These are phyloP conservation scores for Aporophyla lueneburgensis DNA, from an alignment of 2,888 invertebrate genomes.

Conservation along the genomic window DNA sequence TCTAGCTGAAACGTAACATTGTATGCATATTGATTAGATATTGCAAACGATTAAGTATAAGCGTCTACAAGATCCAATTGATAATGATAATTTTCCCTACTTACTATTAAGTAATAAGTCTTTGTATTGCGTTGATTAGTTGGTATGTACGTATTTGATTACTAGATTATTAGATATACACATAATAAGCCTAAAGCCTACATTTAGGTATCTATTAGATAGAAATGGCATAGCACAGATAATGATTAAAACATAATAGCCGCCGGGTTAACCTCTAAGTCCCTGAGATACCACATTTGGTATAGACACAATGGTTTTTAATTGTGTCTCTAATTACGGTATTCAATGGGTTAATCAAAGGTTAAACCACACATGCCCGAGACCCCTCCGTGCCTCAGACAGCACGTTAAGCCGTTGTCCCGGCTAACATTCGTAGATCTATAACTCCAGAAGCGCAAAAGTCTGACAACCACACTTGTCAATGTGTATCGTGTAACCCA, in stretches of 20 bases:
- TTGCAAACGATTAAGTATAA: neutral
- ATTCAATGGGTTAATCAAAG: neutral
- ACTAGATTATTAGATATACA: neutral
- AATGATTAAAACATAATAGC: neutral
- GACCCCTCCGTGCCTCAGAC: neutral
- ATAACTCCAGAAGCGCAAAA: neutral
- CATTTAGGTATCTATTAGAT: neutral
- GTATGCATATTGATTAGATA: slow-evolving; percentile 11
- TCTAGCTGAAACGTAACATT: neutral
- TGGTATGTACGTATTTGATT: neutral
- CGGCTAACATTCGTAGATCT: neutral
- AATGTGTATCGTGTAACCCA: neutral
- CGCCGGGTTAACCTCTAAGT: too few species aligned
- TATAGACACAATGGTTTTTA: too few species aligned
- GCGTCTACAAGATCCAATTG: slow-evolving; percentile 6
- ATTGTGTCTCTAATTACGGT: too few species aligned
- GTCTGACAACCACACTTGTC: neutral
- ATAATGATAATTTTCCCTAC: neutral
- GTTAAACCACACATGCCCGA: neutral
- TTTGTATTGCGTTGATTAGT: neutral
- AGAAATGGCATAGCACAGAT: neutral
- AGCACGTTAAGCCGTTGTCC: neutral
- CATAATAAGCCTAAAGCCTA: neutral
- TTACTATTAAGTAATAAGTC: neutral
- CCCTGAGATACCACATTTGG: too few species aligned